Base-by-base conservation (phyloP, 2,888 invertebrate species). In the Mayetiola destructor region DNA sequence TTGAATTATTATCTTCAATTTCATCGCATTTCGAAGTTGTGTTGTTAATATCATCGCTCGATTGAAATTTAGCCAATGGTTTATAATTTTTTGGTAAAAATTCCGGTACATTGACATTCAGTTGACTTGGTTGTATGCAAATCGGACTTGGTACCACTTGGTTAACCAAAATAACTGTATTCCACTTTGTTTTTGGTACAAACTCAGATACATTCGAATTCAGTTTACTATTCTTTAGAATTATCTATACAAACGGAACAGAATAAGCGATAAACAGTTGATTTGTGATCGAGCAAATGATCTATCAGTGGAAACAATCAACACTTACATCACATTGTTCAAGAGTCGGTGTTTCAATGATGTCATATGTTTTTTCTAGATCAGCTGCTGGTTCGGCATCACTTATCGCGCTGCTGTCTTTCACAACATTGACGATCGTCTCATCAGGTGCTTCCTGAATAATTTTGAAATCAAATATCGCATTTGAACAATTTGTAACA, bases 91-190 rank as follows among this genome's bases (percentile, higher is more conserved):
- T 59, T 20, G 63, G 63, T 55, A 56, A 60, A 57, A 63, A 63
- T 59, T 63, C 63, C 59, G 61, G 58, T 12, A 63, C 63, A 55
- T 63, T 58, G 16, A 61, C 63, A 59, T 63, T 62, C 32, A 62
- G 56, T 39, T 48, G 21, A 23, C 54, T 53, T 58, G 30, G 30
- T 20, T 53, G 29, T 20, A 30, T 53, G 30, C 30, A 30, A 30
- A 53, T 18, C 12, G 53, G 53, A 3, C 16, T 20, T 53, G 53
- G 53, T 29, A 53, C 21, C n/a, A n/a, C n/a, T n/a, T n/a, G n/a
- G n/a, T n/a, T n/a, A n/a, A n/a, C n/a, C n/a, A n/a, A n/a, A n/a
- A n/a, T n/a, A 27, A 29, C 27, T 23, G 37, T 39, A 3, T 27
- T 36, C 55, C 52, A 30, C 29, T 21, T 36, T 12, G 10, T 36